Evolutionary conservation across 2,797 vertebrate species (phyloP), one percentile per base, ranked within the genome.

Genomic region (Centroberyx gerrardi): DNA sequence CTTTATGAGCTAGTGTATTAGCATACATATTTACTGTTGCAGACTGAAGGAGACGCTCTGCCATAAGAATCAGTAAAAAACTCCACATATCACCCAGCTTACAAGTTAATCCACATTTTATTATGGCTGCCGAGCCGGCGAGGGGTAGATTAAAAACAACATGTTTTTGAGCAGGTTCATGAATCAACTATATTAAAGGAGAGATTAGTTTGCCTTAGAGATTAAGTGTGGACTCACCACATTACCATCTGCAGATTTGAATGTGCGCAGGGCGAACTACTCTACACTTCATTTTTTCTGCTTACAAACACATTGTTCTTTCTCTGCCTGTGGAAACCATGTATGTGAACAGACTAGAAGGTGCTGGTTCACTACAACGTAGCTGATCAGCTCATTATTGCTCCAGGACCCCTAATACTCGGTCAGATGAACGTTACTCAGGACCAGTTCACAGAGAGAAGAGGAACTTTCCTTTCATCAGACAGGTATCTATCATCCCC

Each of bases 51-150:
- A 88, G 85, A 87, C 54, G 55, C 80, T 77, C 65, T 76, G 80
- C 86, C 61, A 66, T 83, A 88, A 88, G 87, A 91, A 88, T 85
- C 80, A 56, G 82, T 68, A 52, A 2, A 61, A 53, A 72, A 1
- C 27, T 80, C 68, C 80, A 90, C 85, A 92, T 87, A 92, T 93
- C 90, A 90, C 79, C 81, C 76, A 89, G 83, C 80, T 94, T 93
- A 94, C 90, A 89, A 94, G 89, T 94, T 95, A 95, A 95, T 95
- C 93, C 94, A 93, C 84, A 89, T 94, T 92, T 94, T 94, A 94
- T 95, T 94, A 93, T 92, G 84, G 88, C 86, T 86, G 91, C 91
- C 88, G 90, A 91, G 93, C 88, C 60, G 76, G 92, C 87, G 51
- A 93, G 90, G 86, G 87, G 90, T 93, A 94, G 93, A 95, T 94